These are phyloP conservation scores for Mus pahari DNA, from an alignment of 2,113 vertebrate species.

Conservation along the genomic window DNA sequence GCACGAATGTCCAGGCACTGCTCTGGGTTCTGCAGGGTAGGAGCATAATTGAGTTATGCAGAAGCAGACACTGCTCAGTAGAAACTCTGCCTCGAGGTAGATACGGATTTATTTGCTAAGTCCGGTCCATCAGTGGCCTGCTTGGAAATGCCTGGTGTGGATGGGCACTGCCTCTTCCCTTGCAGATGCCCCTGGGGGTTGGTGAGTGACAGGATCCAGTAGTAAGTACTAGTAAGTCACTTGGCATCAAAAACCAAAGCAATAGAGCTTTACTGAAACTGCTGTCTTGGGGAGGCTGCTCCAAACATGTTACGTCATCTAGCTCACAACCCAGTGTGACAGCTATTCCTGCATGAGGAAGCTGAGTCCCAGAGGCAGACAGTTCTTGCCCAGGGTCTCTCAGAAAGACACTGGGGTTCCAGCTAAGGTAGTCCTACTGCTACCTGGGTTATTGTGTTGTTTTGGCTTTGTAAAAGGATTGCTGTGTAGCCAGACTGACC, in stretches of 20 bases:
- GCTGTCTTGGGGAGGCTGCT: fast-evolving
- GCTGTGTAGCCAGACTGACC: not conserved
- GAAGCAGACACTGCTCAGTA: not conserved
- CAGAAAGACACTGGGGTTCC: not conserved
- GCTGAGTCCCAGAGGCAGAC: not conserved
- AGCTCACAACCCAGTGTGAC: not conserved
- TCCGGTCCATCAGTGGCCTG: not conserved
- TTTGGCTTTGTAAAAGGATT: not conserved
- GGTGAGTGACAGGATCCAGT: not conserved
- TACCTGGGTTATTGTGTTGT: not conserved
- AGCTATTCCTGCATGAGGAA: not conserved
- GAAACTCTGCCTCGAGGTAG: not conserved
- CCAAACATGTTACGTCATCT: fast-evolving
- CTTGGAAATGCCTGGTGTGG: not conserved
- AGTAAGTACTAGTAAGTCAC: not conserved
- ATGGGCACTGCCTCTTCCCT: not conserved
- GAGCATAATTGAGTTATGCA: not conserved
- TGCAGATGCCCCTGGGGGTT: not conserved
- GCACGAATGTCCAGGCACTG: fast-evolving
- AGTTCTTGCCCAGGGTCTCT: not conserved
- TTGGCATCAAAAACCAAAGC: not conserved
- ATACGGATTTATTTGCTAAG: not conserved
- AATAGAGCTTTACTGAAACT: fast-evolving
- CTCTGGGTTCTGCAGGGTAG: not conserved
- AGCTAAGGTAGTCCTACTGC: not conserved